Evolutionary conservation across 2,888 invertebrate species (phyloP), one percentile per base, ranked within the genome.

Genomic region (Colostygia pectinataria): DNA sequence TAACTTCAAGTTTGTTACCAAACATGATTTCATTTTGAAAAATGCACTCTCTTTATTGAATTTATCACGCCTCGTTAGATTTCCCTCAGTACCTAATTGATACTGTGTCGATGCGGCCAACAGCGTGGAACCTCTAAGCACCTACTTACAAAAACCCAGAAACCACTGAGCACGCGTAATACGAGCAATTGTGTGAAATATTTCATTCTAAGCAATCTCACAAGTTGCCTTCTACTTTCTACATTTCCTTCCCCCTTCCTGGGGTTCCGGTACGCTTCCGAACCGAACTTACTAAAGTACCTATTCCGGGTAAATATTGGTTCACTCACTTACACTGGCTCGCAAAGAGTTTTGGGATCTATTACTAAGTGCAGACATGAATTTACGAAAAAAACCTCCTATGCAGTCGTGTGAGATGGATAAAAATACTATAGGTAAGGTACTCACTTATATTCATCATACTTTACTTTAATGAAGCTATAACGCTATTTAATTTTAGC

Each of bases 241-340:
- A 49, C 42, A 43, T 41, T 56, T 61, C 65, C 54, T 50, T 60
- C 51, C 57, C 51, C 55, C 50, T 51, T 10, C 31, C 25, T 63
- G 61, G 65, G 74, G 79, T 77, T 75, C 65, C 68, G 68, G 66
- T 45, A 67, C 77, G 70, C 78, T 79, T 68, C 43, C 42, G 53
- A 55, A 54, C 43, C 42, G 53, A 55, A 54, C 59, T 61, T 48
- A 44, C 33, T 34, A 15, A 55, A 66, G 60, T 36, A 47, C 52
- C 53, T 56, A 53, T 51, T 42, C 55, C 74, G 68, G 60, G 74
- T 71, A 80, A 82, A 83, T 81, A 82, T 82, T 82, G 68, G 75
- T 67, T 77, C 75, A 67, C 73, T 70, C 25, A 53, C 43, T 44
- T 37, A 34, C 28, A 34, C 10, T 29, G 13, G 10, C 28, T 15